These are phyloP conservation scores for Drepana falcataria DNA, from an alignment of 2,888 invertebrate genomes.

Conservation along the genomic window DNA sequence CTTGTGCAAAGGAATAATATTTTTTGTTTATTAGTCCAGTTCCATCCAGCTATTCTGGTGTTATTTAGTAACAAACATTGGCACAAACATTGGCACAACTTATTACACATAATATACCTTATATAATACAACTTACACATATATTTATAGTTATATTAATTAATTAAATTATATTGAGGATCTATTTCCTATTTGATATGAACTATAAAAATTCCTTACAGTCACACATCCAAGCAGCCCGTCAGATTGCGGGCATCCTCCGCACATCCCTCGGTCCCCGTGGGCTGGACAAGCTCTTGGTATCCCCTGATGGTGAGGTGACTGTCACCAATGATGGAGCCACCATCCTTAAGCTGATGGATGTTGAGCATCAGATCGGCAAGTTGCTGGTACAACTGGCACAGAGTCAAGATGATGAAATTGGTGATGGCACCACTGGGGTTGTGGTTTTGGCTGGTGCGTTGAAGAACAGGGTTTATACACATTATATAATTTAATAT, in stretches of 20 bases:
- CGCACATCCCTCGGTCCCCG: constrained; percentile 97
- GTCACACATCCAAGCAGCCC: constrained; percentile 99
- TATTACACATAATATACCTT: too few species aligned
- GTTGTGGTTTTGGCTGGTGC: constrained; percentile 89
- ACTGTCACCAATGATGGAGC: constrained; percentile 99
- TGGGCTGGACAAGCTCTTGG: constrained; percentile 98
- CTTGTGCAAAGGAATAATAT: too few species aligned
- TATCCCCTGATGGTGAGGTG: constrained; percentile 97
- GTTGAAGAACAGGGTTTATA: constrained; percentile 7
- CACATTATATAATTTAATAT: too few species aligned
- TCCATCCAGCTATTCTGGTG: too few species aligned
- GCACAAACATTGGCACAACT: too few species aligned
- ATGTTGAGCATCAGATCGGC: constrained; percentile 98
- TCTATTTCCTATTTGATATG: neutral
- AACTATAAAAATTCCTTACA: constrained; percentile 46
- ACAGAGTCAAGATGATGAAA: constrained; percentile 99
- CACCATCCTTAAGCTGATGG: constrained; percentile 99
- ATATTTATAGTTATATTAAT: too few species aligned
- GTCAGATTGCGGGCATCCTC: constrained; percentile 92
- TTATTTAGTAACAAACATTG: too few species aligned
- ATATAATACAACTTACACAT: too few species aligned
- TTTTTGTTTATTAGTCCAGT: too few species aligned
- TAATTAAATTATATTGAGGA: too few species aligned
- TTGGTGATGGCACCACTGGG: constrained; percentile 99
- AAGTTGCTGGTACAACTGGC: constrained; percentile 98